Base-by-base conservation (phyloP, 2,797 vertebrate species). In the Dryobates pubescens region DNA sequence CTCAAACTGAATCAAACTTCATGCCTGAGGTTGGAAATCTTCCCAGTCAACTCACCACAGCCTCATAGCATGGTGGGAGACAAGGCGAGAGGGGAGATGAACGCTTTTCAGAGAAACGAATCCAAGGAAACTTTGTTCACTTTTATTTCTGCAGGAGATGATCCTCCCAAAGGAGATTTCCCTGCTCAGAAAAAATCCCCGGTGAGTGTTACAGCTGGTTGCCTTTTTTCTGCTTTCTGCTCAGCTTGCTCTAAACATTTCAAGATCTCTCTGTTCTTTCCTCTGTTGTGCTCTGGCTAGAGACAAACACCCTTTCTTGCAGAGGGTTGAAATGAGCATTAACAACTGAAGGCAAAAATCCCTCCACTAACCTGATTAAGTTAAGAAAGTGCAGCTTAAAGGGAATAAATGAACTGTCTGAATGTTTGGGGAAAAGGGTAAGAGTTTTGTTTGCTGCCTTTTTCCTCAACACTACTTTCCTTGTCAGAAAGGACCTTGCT, bases 51-150 rank as follows among this genome's bases (percentile, higher is more conserved):
- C 95, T 96, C 97, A 96, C 96, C 88, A 81, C 93, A 96, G 95
- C 96, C 97, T 97, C 98, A 97, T 96, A 97, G 96, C 97, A 96
- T 96, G 95, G 95, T 96, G 95, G 96, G 96, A 97, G 95, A 92
- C 96, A 95, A 96, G 96, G 94, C 91, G 68, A 97, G 88, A 95
- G 94, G 92, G 92, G 94, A 97, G 86, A 98, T 98, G 97, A 97
- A 98, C 51, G 69, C 96, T 93, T 97, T 97, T 95, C 97, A 97
- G 96, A 96, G 96, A 96, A 97, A 96, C 0, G 97, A 96, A 88
- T 97, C 97, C 95, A 98, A 97, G 93, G 97, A 97, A 96, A 97
- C 94, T 93, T 94, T 97, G 82, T 97, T 97, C 95, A 93, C 94
- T 97, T 97, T 96, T 96, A 91, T 97, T 86, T 97, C 96, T 91